Conservation (phyloP, 2,113 vertebrate species). For the Tapirus terrestris region DNA sequence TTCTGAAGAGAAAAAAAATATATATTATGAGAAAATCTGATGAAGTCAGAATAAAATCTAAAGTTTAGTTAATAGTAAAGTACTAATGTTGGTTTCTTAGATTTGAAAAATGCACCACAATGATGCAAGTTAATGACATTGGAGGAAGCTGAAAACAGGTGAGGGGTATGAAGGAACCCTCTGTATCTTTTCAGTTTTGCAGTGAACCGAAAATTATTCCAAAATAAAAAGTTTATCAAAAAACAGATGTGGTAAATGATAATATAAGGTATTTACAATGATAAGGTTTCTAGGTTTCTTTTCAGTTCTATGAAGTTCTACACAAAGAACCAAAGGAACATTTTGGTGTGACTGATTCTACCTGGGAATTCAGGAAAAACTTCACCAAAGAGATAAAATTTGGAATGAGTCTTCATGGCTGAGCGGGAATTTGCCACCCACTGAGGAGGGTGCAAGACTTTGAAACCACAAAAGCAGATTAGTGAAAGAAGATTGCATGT, state of each 20-base stretch:
- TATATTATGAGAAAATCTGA: not conserved
- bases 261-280: not conserved
- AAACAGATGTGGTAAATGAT: not conserved
- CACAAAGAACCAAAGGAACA: not conserved
- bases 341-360: not conserved
- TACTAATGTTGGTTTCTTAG: not conserved
- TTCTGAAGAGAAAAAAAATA: not conserved
- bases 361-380: not conserved
- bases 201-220: not conserved
- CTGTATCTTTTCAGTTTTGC: not conserved
- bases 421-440: not conserved
- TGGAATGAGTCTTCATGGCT: not conserved
- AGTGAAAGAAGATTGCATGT: not conserved
- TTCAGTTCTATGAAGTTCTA: not conserved
- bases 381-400: not conserved
- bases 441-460: not conserved
- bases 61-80: not conserved
- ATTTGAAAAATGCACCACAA: not conserved
- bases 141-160: not conserved
- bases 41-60: not conserved
- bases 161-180: accelerated
- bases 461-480: not conserved
- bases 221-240: not conserved
- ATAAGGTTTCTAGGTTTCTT: not conserved
- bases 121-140: not conserved